phyloP scores from a whole-genome alignment of 2,797 vertebrate species.

The Clarias fuscus region DNA sequence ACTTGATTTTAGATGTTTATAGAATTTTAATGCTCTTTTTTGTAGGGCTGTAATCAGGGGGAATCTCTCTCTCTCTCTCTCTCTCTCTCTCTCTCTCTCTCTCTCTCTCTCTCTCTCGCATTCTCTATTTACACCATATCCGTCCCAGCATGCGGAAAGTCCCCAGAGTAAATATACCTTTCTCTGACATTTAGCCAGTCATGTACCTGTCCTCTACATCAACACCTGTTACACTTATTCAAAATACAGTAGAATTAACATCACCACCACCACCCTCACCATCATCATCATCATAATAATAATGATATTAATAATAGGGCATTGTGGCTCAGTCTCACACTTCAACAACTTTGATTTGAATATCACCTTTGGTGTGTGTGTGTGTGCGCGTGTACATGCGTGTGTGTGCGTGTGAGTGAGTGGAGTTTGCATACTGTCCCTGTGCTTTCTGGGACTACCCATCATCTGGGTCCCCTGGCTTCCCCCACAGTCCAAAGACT shows the following conservation, averaged over 20 bases:
- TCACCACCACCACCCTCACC: not conserved
- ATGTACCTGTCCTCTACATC: not conserved
- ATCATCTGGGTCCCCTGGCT: too few species aligned
- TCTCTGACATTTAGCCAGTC: not conserved
- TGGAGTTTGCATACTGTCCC: too few species aligned
- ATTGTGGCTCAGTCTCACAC: too few species aligned
- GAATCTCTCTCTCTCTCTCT: not conserved
- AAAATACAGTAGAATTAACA: not conserved
- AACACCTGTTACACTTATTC: not conserved
- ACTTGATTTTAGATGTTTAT: too few species aligned
- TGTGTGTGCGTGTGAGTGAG: too few species aligned
- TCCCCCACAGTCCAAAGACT: too few species aligned
- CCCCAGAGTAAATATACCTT: not conserved
- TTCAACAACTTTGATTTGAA: too few species aligned
- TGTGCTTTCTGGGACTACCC: too few species aligned
- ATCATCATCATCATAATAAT: not conserved
- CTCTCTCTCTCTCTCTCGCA: not conserved
- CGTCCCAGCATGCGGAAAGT: conserved; percentile 7
- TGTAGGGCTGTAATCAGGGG: too few species aligned
- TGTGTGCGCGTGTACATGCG: too few species aligned
- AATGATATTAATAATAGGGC: not conserved
- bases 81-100: not conserved
- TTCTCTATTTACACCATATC: not conserved
- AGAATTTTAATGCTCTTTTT: too few species aligned
- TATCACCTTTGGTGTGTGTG: too few species aligned